Base-by-base conservation (phyloP, 2,888 invertebrate species). In the Belgica antarctica region DNA sequence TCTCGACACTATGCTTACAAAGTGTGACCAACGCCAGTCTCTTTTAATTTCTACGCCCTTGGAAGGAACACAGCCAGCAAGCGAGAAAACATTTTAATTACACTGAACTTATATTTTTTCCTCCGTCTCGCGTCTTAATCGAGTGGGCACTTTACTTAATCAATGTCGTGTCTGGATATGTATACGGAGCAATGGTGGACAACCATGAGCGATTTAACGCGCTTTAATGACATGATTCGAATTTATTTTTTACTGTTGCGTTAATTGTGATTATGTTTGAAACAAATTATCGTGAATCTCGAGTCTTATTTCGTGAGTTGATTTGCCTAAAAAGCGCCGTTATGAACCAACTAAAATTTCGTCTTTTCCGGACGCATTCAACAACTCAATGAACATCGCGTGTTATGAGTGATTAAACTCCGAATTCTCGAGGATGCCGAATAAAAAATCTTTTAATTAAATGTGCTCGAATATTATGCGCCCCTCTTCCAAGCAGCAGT, bases 111-210 rank as follows among this genome's bases (percentile, higher is more conserved):
- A 47, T 46, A 27, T 24, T 15, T 22, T 36, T 46, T 46, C 19
- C 28, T 47, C n/a, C n/a, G n/a, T n/a, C n/a, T n/a, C n/a, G n/a
- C n/a, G n/a, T n/a, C 28, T 68, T 68, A 68, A 68, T 68, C 57
- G 68, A 68, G 68, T 47, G 68, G 68, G 68, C 68, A 68, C 47
- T 57, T 57, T 57, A 68, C 22, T 57, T 68, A 68, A 68, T 68
- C 68, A 57, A 47, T 68, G 68, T 68, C 68, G 68, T 68, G 68
- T 68, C 68, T 68, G 68, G 68, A 28, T 34, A 57, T 68, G 17
- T 52, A 46, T 52, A 68, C 59, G n/a, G n/a, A 59, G 27, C 27
- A 5, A 59, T 27, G 27, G 59, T 19, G 27, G 52, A n/a, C 52
- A 22, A 52, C 25, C 12, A 19, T 27, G 19, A 15, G 27, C 27